These are phyloP conservation scores for Dicrurus megarhynchus DNA, from an alignment of 2,113 vertebrate species.

Conservation along the genomic window DNA sequence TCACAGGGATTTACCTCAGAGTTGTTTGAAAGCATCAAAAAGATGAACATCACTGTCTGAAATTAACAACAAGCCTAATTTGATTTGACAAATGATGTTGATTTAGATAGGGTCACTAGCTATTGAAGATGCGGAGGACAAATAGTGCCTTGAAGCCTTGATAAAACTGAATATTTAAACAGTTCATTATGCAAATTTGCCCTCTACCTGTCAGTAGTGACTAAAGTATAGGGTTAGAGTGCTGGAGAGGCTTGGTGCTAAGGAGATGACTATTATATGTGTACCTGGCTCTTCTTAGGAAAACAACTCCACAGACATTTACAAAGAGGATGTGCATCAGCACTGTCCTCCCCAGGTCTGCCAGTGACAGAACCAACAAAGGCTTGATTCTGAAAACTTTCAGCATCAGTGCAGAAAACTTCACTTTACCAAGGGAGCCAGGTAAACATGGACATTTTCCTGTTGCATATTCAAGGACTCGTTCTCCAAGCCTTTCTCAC, in stretches of 20 bases:
- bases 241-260: constrained; percentile 11
- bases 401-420: background rate
- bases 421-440: background rate
- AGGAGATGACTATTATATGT: background rate
- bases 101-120: constrained; percentile 81
- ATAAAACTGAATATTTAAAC: constrained; percentile 79
- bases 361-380: constrained; percentile 22
- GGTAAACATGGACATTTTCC: background rate
- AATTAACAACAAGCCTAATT: constrained; percentile 83
- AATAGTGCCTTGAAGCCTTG: constrained; percentile 79
- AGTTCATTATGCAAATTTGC: constrained; percentile 85
- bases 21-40: constrained; percentile 76
- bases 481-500: background rate
- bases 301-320: constrained; percentile 23
- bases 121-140: constrained; percentile 73
- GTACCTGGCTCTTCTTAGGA: constrained; percentile 11
- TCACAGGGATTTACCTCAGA: constrained; percentile 78
- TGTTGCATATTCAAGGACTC: background rate
- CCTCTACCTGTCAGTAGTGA: constrained; percentile 77
- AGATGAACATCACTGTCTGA: constrained; percentile 83
- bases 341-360: background rate
- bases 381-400: constrained; percentile 2
- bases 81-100: constrained; percentile 86
- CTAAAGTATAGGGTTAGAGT: constrained; percentile 51
- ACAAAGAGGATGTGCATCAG: background rate